Evolutionary conservation across 2,113 vertebrate species (phyloP), one percentile per base, ranked within the genome.

Genomic region (Balaeniceps rex): DNA sequence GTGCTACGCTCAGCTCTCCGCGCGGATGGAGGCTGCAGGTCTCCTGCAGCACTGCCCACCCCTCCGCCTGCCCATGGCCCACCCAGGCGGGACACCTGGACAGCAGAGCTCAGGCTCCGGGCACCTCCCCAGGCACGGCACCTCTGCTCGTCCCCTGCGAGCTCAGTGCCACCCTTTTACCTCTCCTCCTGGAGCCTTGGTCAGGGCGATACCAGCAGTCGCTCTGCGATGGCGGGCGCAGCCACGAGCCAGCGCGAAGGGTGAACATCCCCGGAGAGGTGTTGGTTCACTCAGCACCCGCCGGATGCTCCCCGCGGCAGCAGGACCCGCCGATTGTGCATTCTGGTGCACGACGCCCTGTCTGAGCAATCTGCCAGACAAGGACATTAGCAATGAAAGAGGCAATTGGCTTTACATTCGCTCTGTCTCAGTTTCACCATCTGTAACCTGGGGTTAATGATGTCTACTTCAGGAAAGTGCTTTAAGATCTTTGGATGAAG

Each of bases 401-500:
- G 91, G 83, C 69, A 76, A 83, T 64, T 24, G 66, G 93, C 94
- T 88, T 71, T n/a, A n/a, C 57, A 4, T 47, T 33, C 19, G 8
- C 89, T 42, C 87, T 55, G 93, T 79, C 95, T 96, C 72, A 21
- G 91, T 79, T 87, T 76, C 11, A 3, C 93, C 93, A 72, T 75
- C 90, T 76, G 81, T 93, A 96, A 85, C 96, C 93, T 7, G 77
- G 74, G 89, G 94, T 95, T 96, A 96, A 97, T 93, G 95, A 94
- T 76, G 84, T 78, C 93, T 96, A 17, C 95, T 95, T 91, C 89
- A 93, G 61, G 79, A 93, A 90, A 95, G 91, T 44, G 66, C 82
- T 96, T 87, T 28, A 75, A 79, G 77, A 84, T 84, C 91, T 79
- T 38, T 5, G 61, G 90, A 84, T 95, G 93, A 79, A 83, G 80